phyloP scores from a whole-genome alignment of 1,140 invertebrate species.

The Charaxes varanes region DNA sequence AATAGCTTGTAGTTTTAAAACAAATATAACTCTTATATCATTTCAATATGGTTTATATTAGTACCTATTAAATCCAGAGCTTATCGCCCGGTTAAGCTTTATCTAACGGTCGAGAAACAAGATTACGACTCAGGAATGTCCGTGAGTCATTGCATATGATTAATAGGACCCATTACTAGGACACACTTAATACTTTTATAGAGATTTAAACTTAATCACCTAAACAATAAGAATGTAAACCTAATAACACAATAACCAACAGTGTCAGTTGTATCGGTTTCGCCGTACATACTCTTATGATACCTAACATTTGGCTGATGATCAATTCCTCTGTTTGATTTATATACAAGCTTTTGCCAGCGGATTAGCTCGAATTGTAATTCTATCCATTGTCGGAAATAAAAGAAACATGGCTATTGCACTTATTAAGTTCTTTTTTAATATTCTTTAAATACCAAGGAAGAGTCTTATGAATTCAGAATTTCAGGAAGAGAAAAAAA shows the following conservation, averaged over 20 bases:
- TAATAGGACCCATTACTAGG: slow-evolving; percentile 22
- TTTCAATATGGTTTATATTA: neutral
- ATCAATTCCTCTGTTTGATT: slow-evolving; percentile 17
- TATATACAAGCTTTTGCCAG: too few relatives aligned
- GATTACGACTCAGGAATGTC: slow-evolving; percentile 26
- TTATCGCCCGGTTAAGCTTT: slow-evolving; percentile 10
- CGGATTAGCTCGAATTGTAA: too few relatives aligned
- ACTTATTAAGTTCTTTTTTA: too few relatives aligned
- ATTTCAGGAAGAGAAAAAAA: too few relatives aligned
- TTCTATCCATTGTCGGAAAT: too few relatives aligned
- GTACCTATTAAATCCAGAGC: neutral
- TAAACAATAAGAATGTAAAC: slow-evolving; percentile 1
- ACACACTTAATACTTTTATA: slow-evolving; percentile 3
- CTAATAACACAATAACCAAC: slow-evolving; percentile 2
- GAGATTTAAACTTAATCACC: neutral
- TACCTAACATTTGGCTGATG: slow-evolving; percentile 13
- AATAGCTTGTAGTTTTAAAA: neutral
- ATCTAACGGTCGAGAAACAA: slow-evolving; percentile 24
- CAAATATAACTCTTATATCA: neutral
- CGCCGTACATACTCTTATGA: slow-evolving; percentile 8
- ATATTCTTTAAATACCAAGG: too few relatives aligned
- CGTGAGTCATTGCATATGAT: slow-evolving; percentile 34
- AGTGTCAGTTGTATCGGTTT: slow-evolving; percentile 3
- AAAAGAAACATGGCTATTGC: too few relatives aligned
- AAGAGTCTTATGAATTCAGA: too few relatives aligned